Evolutionary conservation across 1,140 invertebrate species (phyloP), one percentile per base, ranked within the genome.

Genomic region (Vanessa atalanta): DNA sequence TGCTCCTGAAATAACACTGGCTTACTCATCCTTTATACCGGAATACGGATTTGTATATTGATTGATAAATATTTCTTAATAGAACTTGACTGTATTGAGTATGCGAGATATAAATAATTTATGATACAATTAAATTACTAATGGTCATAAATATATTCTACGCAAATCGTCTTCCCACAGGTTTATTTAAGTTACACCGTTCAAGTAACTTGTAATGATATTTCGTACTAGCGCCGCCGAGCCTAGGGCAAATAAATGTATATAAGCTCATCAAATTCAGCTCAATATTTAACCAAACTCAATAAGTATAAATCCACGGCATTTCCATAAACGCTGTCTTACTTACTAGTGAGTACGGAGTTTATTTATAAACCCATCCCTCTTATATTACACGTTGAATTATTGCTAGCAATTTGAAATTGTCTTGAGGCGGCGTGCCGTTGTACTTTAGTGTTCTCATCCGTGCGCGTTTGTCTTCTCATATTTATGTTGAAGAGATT

Each of bases 291-390:
- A 80, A 79, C 71, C 77, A 83, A 85, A 83, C 80, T 83, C 86
- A 88, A 90, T 90, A 83, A 88, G 87, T 85, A 81, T 90, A 90
- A 90, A 90, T 90, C 87, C 84, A 78, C 76, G 79, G 78, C 78
- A 86, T 90, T 88, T 86, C 84, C 86, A 88, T 89, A 88, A 88
- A 86, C 80, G 85, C 77, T 84, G 86, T 88, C 79, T 80, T 83
- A 86, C 84, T 85, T 82, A 80, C 76, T 74, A 79, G 74, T 78
- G 76, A 78, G 73, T 78, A 80, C 57, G 78, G 67, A 77, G 77
- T 87, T 88, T 91, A 89, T 91, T 89, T 91, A 89, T 89, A 91
- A 86, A 88, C 85, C 79, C 82, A 87, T 87, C 85, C 83, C 79
- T 82, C 82, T 84, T 86, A 87, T 82, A 88, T 86, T 87, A 84